Evolutionary conservation across 1,140 invertebrate genomes (phyloP).

Genomic region (Ceratosolen fusciceps): DNA sequence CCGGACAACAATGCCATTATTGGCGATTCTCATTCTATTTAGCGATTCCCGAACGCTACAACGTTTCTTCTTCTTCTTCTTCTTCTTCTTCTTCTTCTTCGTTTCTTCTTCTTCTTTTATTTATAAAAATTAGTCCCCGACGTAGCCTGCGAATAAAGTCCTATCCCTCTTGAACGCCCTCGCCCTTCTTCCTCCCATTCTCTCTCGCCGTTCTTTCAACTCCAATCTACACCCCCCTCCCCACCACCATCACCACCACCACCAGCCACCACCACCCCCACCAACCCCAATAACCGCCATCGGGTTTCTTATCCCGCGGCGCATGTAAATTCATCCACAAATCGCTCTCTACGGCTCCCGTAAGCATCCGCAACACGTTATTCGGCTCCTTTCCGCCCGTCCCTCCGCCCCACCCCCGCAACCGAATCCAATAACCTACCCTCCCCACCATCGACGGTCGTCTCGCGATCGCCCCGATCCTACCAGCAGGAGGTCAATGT

Average conservation of each 20-base stretch:
- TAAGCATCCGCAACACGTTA: slow-evolving; percentile 20
- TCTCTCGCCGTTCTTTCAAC: too few relatives aligned
- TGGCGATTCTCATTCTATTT: too few relatives aligned
- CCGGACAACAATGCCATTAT: too few relatives aligned
- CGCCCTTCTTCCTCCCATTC: not conserved
- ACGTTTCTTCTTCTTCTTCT: too few relatives aligned
- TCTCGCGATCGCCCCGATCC: not conserved
- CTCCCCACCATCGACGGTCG: not conserved
- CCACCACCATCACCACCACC: not conserved
- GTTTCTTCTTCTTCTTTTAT: too few relatives aligned
- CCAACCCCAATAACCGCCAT: too few relatives aligned
- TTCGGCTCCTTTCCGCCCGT: slow-evolving; percentile 7
- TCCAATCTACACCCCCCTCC: too few relatives aligned
- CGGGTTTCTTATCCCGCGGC: slow-evolving; percentile 30
- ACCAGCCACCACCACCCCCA: too few relatives aligned
- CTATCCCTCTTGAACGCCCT: not conserved
- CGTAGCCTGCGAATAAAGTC: slow-evolving; percentile 19
- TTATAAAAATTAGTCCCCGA: not conserved
- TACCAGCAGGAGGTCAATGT: slow-evolving; percentile 46
- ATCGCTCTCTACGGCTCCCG: slow-evolving; percentile 36
- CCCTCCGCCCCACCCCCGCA: too few relatives aligned
- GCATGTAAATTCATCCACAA: slow-evolving; percentile 40
- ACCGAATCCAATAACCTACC: too few relatives aligned
- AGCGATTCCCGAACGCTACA: too few relatives aligned
- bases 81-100: too few relatives aligned